Percentiles rank a stretch among this genome's conserved stretches.
These are phyloP conservation scores for Chaetodon auriga DNA, from an alignment of 2,113 vertebrate genomes.

Conservation along the genomic window DNA sequence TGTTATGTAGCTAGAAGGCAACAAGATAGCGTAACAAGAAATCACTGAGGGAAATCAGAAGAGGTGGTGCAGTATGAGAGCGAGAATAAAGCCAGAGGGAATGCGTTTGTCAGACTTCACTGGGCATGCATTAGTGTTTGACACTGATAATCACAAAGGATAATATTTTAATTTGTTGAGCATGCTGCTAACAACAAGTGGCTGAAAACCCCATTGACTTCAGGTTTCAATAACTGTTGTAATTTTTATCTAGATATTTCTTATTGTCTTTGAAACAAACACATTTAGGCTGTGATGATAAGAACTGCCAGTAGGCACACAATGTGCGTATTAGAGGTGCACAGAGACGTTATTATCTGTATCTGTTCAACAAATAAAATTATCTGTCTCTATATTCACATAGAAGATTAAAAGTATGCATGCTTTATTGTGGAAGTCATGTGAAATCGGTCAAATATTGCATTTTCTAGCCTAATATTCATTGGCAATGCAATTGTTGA, in stretches of 20 bases:
- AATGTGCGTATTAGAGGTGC: not conserved
- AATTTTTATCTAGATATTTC: not conserved
- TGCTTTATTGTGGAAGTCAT: too few species aligned
- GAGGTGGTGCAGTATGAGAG: constrained; percentile 32
- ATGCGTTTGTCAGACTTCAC: constrained; percentile 39
- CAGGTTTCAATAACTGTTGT: not conserved
- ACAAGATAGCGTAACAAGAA: constrained; percentile 28
- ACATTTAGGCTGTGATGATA: not conserved
- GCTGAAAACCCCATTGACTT: not conserved
- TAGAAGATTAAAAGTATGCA: too few species aligned
- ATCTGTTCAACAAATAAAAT: too few species aligned
- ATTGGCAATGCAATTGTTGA: too few species aligned
- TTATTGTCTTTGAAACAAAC: not conserved
- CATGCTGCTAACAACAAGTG: not conserved
- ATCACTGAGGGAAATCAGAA: constrained; percentile 17
- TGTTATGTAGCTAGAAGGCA: constrained; percentile 36
- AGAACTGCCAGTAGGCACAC: not conserved
- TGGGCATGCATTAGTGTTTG: constrained; percentile 50
- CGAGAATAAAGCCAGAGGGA: constrained; percentile 40
- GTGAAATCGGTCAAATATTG: too few species aligned
- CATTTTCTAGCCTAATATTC: too few species aligned
- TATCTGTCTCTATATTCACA: too few species aligned
- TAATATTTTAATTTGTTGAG: constrained; percentile 52
- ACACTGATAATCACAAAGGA: constrained; percentile 48
- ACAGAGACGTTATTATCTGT: too few species aligned